phyloP scores from a whole-genome alignment of 1,140 invertebrate genomes.

The Macrocentrus cingulum region DNA sequence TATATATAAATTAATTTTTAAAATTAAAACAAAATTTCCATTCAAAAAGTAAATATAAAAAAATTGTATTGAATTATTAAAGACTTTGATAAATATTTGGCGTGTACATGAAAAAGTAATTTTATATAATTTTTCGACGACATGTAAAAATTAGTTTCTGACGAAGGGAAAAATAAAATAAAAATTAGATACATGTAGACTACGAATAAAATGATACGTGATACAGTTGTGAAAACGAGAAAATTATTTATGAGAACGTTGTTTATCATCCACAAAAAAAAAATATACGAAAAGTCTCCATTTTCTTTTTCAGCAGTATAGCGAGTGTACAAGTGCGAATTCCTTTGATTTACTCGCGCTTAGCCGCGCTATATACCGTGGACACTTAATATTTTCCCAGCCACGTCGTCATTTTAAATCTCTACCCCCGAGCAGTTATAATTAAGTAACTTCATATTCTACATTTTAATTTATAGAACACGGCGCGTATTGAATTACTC shows the following conservation, averaged over 20 bases:
- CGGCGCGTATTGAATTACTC: slow-evolving; percentile 32
- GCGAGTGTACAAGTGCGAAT: neutral
- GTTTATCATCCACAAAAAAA: neutral
- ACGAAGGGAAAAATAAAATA: too few species aligned
- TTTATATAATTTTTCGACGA: too few species aligned
- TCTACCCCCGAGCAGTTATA: slow-evolving; percentile 38
- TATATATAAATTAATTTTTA: too few species aligned
- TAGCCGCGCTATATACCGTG: neutral
- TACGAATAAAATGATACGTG: too few species aligned
- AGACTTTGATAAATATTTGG: too few species aligned
- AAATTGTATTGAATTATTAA: too few species aligned
- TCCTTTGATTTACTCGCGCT: neutral
- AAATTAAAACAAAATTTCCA: too few species aligned
- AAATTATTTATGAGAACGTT: neutral
- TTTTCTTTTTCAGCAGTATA: slow-evolving; percentile 1
- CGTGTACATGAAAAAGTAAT: too few species aligned
- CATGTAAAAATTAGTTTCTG: too few species aligned
- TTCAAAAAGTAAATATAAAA: too few species aligned
- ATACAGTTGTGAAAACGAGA: slow-evolving; percentile 3
- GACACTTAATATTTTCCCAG: slow-evolving; percentile 10
- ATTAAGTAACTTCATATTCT: slow-evolving; percentile 37
- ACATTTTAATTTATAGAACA: slow-evolving; percentile 37
- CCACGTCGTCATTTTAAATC: slow-evolving; percentile 41
- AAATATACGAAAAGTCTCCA: neutral
- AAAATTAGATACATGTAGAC: too few species aligned